Conservation (phyloP, 1,140 invertebrate genomes). For the Babylonia areolata region DNA sequence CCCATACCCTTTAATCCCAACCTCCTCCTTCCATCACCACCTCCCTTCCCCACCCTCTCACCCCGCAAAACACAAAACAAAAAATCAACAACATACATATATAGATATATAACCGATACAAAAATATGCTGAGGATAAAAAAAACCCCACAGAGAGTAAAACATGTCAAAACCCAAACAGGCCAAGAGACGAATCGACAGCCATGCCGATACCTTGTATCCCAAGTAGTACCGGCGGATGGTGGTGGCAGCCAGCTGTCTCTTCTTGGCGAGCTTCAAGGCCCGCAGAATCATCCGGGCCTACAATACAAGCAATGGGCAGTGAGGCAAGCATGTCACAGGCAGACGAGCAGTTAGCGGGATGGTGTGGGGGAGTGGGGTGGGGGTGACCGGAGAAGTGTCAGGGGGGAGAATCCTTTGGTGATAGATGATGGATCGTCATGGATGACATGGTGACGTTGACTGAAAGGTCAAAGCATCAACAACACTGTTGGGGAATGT, state of each 20-base stretch:
- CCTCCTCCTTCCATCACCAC: too few species aligned
- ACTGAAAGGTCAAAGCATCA: constrained; percentile 9
- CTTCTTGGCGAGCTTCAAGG: constrained; percentile 34
- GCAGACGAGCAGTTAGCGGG: not conserved
- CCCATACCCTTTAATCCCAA: not conserved
- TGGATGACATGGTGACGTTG: not conserved
- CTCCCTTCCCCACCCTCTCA: too few species aligned
- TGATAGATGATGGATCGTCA: too few species aligned
- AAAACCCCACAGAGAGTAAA: not conserved
- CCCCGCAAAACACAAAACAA: too few species aligned
- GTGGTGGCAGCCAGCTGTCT: constrained; percentile 38
- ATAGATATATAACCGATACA: too few species aligned
- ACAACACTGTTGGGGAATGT: not conserved
- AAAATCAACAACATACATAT: too few species aligned
- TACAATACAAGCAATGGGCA: constrained; percentile 23
- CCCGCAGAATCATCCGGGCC: constrained; percentile 24
- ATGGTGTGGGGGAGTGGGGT: not conserved
- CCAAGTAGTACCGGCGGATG: constrained; percentile 44
- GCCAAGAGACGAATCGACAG: not conserved
- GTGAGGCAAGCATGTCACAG: not conserved
- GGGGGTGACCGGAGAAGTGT: not conserved
- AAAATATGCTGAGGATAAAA: too few species aligned
- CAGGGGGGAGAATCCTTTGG: too few species aligned
- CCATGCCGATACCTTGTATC: constrained; percentile 41
- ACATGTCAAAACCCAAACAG: not conserved